A percentile compares a stretch with the other conserved stretches of the same genome.
Evolutionary conservation across 2,113 vertebrate genomes (phyloP).

Genomic region (Poecilia latipinna): DNA sequence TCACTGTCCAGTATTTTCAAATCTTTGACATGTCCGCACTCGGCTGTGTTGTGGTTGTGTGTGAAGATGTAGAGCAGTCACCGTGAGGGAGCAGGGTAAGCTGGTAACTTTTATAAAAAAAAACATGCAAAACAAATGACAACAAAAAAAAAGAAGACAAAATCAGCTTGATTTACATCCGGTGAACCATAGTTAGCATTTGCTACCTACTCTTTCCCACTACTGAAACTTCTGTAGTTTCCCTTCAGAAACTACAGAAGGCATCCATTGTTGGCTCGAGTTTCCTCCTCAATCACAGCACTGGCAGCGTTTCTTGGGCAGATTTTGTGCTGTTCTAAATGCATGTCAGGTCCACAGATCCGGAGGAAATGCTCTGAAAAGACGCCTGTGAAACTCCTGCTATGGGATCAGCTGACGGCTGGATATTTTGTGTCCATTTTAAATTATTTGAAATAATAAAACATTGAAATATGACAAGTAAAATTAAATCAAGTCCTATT

Average conservation of each 20-base stretch:
- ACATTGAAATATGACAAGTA: slow-evolving; percentile 66
- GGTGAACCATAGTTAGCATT: slow-evolving; percentile 28
- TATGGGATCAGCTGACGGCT: no score
- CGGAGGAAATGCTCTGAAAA: slow-evolving; percentile 59
- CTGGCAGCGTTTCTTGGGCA: slow-evolving; percentile 47
- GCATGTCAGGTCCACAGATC: slow-evolving; percentile 38
- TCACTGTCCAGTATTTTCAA: slow-evolving; percentile 66
- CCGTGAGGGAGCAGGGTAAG: slow-evolving; percentile 50
- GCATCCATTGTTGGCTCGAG: slow-evolving; percentile 40
- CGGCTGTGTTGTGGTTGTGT: slow-evolving; percentile 58
- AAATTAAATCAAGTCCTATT: slow-evolving; percentile 26
- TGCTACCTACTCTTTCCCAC: slow-evolving; percentile 23
- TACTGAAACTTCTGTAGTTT: slow-evolving; percentile 30
- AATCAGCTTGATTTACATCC: slow-evolving; percentile 40
- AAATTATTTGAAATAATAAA: slow-evolving; percentile 86
- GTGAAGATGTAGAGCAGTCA: slow-evolving; percentile 50
- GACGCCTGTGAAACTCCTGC: slow-evolving; percentile 65
- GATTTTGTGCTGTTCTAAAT: slow-evolving; percentile 48
- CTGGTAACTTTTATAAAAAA: slow-evolving; percentile 21
- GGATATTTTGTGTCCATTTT: slow-evolving; percentile 77
- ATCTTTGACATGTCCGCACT: slow-evolving; percentile 59
- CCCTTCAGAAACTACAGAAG: slow-evolving; percentile 26
- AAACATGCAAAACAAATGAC: neutral
- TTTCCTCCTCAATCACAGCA: slow-evolving; percentile 36
- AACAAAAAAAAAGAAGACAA: neutral